A percentile compares a stretch with the other conserved stretches of the same genome.
Evolutionary conservation across 2,797 vertebrate genomes (phyloP).

Genomic region (Sebastes steindachneri): DNA sequence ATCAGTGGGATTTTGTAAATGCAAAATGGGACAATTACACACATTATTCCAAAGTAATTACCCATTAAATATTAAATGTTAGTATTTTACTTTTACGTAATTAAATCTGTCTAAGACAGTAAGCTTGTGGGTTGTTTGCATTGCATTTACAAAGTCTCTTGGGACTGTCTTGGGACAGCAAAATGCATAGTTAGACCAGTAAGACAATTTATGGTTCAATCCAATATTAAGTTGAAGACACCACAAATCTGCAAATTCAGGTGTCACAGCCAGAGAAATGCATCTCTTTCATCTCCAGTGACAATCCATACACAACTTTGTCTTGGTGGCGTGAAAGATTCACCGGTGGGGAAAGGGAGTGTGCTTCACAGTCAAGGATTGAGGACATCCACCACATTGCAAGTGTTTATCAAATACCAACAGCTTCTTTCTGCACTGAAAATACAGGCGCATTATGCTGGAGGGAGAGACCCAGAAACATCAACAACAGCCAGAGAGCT

Average conservation of each 20-base stretch:
- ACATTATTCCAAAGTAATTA: neutral
- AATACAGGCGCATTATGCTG: constrained; percentile 50
- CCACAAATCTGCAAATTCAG: neutral
- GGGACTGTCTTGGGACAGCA: neutral
- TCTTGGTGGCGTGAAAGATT: constrained; percentile 13
- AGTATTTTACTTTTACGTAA: neutral
- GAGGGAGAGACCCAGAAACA: constrained; percentile 62
- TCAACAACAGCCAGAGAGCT: constrained; percentile 47
- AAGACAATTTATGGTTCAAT: neutral
- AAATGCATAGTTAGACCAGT: neutral
- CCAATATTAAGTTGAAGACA: neutral
- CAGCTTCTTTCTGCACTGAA: constrained; percentile 55
- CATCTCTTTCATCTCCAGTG: constrained; percentile 15
- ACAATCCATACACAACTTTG: constrained; percentile 14
- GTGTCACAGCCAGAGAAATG: neutral
- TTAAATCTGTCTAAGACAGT: neutral
- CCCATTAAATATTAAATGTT: too few species aligned
- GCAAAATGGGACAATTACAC: neutral
- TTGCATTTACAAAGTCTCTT: neutral
- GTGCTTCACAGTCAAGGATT: constrained; percentile 30
- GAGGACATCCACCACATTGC: constrained; percentile 57
- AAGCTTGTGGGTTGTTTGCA: too few species aligned
- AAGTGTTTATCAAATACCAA: constrained; percentile 66
- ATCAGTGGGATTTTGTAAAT: neutral
- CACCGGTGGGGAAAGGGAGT: constrained; percentile 4